Percentiles rank a stretch among this genome's conserved stretches.
These are phyloP conservation scores for Unio pictorum DNA, from an alignment of 2,888 invertebrate species.

Conservation along the genomic window DNA sequence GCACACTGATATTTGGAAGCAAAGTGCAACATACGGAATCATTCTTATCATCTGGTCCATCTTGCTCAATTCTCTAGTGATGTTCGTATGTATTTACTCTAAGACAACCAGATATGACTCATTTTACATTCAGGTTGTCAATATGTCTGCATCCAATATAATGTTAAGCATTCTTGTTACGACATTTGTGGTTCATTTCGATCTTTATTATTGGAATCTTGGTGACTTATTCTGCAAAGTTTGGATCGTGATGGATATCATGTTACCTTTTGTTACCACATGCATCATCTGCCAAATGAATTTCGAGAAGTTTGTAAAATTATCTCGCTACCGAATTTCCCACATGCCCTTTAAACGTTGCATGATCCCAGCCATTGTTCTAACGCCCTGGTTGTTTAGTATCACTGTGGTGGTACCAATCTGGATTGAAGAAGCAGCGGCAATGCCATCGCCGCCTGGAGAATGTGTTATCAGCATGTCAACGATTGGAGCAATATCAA, in stretches of 20 bases:
- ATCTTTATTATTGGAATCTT: slow-evolving; percentile 26
- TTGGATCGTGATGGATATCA: slow-evolving; percentile 20
- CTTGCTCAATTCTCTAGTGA: slow-evolving; percentile 13
- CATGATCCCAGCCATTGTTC: slow-evolving; percentile 15
- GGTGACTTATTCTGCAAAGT: slow-evolving; percentile 24
- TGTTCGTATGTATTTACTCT: slow-evolving; percentile 12
- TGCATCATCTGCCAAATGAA: slow-evolving; percentile 12
- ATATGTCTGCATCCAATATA: slow-evolving; percentile 18
- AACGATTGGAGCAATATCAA: slow-evolving; percentile 16
- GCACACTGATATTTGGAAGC: slow-evolving; percentile 4
- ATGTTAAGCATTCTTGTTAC: slow-evolving; percentile 21
- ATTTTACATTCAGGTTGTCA: slow-evolving; percentile 25
- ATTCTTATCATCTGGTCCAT: slow-evolving; percentile 17
- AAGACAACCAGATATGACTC: slow-evolving; percentile 6
- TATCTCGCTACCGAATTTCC: slow-evolving; percentile 16
- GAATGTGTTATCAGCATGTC: slow-evolving; percentile 21
- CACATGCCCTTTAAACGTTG: slow-evolving; percentile 20
- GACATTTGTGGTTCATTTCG: slow-evolving; percentile 27
- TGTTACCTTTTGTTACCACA: slow-evolving; percentile 26
- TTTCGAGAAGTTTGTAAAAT: slow-evolving; percentile 19
- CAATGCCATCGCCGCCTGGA: slow-evolving; percentile 14
- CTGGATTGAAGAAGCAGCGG: slow-evolving; percentile 29
- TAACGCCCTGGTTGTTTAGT: slow-evolving; percentile 17
- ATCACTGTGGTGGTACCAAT: slow-evolving; percentile 24
- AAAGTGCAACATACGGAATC: slow-evolving; percentile 17